phyloP scores from a whole-genome alignment of 1,140 invertebrate genomes.

The Drosophila triauraria region DNA sequence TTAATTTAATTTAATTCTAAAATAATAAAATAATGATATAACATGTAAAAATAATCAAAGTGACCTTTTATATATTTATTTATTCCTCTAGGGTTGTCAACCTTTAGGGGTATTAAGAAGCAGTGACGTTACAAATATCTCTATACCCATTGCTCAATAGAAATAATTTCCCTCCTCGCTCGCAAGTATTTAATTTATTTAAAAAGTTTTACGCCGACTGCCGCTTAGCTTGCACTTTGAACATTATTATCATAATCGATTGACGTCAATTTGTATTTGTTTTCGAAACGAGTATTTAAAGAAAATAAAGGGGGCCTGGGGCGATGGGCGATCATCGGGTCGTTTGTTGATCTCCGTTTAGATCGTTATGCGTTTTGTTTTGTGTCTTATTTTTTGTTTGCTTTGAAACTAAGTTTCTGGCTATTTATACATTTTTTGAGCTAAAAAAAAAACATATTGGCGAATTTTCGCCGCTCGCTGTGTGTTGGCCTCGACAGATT shows the following conservation, averaged over 20 bases:
- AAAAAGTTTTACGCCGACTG: conserved; percentile 14
- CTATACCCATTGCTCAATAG: conserved; percentile 28
- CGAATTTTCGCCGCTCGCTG: conserved; percentile 32
- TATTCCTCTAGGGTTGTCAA: background rate
- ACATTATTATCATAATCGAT: conserved; percentile 73
- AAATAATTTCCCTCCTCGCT: conserved; percentile 44
- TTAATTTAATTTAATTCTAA: too few relatives aligned
- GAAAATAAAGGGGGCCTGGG: conserved; percentile 2
- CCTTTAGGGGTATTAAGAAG: too few relatives aligned
- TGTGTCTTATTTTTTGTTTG: conserved; percentile 54
- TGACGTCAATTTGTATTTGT: conserved; percentile 75
- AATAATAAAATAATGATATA: too few relatives aligned
- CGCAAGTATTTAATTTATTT: conserved; percentile 42
- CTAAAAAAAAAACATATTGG: conserved; percentile 32
- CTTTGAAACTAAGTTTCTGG: conserved; percentile 55
- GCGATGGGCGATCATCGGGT: conserved; percentile 33
- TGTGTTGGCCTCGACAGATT: conserved; percentile 63
- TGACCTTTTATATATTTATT: background rate
- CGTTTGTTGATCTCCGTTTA: conserved; percentile 53
- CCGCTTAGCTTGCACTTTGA: conserved; percentile 52
- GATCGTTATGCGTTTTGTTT: conserved; percentile 44
- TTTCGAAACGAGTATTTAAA: conserved; percentile 32
- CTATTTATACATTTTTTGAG: conserved; percentile 29
- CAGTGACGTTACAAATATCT: conserved; percentile 1
- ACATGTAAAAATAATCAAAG: background rate